A percentile compares a stretch with the other conserved stretches of the same genome.
Evolutionary conservation across 2,888 invertebrate genomes (phyloP).

Genomic region (Sceliomorpha sp.): DNA sequence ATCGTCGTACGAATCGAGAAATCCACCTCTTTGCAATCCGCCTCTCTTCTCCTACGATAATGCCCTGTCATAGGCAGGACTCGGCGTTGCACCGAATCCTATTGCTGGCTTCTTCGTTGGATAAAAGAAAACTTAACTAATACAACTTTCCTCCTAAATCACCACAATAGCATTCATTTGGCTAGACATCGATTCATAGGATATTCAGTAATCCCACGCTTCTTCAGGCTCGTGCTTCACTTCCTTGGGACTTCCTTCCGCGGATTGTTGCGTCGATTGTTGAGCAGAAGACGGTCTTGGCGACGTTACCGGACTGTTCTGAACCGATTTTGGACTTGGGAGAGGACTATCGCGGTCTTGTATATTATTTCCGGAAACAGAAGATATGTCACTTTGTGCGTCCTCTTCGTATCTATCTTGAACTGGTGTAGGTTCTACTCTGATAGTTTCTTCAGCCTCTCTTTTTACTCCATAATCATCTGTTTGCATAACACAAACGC

Average conservation of each 20-base stretch:
- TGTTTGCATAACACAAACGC: conserved; percentile 94
- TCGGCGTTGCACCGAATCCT: conserved; percentile 74
- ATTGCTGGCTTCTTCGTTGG: conserved; percentile 73
- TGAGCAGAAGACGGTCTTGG: conserved; percentile 72
- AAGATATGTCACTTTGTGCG: conserved; percentile 81
- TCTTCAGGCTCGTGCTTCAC: conserved; percentile 78
- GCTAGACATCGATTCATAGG: conserved; percentile 18
- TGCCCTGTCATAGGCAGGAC: conserved; percentile 80
- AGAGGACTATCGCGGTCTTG: conserved; percentile 74
- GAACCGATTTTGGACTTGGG: conserved; percentile 75
- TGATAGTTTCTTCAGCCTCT: conserved; percentile 86
- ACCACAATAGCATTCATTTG: conserved; percentile 31
- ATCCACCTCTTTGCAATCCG: conserved; percentile 40
- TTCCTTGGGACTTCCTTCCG: conserved; percentile 72
- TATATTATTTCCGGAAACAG: conserved; percentile 71
- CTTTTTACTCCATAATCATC: conserved; percentile 85
- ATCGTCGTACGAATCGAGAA: conserved; percentile 41
- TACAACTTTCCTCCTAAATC: conserved; percentile 15
- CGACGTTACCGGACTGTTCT: conserved; percentile 71
- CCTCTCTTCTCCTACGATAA: conserved; percentile 64
- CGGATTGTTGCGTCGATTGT: conserved; percentile 62
- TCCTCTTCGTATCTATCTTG: conserved; percentile 84
- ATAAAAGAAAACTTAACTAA: conserved; percentile 66
- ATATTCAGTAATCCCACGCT: conserved; percentile 75
- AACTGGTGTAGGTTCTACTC: conserved; percentile 89